Evolutionary conservation across 2,888 invertebrate genomes (phyloP).

Genomic region (Spicauda simplicius): DNA sequence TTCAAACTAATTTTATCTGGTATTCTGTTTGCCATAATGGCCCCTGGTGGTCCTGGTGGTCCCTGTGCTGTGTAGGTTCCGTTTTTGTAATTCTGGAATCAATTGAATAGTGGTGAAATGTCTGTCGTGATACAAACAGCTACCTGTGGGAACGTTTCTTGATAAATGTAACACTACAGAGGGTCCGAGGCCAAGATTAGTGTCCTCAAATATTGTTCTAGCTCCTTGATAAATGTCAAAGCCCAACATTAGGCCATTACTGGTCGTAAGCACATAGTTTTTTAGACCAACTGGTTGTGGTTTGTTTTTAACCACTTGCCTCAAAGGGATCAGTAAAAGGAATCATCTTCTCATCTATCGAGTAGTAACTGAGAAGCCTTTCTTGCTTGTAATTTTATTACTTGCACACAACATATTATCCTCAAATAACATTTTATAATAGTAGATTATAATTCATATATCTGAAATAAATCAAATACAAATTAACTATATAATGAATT

Average conservation of each 20-base stretch:
- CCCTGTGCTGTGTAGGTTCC: conserved; percentile 41
- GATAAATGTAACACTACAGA: conserved; percentile 44
- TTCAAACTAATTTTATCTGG: conserved; percentile 38
- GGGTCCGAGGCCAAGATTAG: conserved; percentile 41
- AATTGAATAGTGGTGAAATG: conserved; percentile 46
- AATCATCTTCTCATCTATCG: too few species aligned
- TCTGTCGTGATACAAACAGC: conserved; percentile 46
- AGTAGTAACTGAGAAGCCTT: too few species aligned
- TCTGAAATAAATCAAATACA: too few species aligned
- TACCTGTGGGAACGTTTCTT: conserved; percentile 43
- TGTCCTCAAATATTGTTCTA: conserved; percentile 40
- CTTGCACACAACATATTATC: too few species aligned
- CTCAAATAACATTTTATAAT: too few species aligned
- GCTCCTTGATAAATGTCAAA: conserved; percentile 43
- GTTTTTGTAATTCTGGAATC: conserved; percentile 43
- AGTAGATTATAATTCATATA: too few species aligned
- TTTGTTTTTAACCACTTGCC: conserved; percentile 39
- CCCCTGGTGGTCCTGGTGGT: too few species aligned
- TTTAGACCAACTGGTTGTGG: conserved; percentile 43
- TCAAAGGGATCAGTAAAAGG: too few species aligned
- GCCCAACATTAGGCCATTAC: conserved; percentile 44
- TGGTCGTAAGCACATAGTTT: conserved; percentile 41
- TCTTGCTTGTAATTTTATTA: too few species aligned
- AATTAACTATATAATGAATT: too few species aligned
- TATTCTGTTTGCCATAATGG: conserved; percentile 44